phyloP scores from a whole-genome alignment of 1,140 invertebrate genomes.

The Drosophila funebris region DNA sequence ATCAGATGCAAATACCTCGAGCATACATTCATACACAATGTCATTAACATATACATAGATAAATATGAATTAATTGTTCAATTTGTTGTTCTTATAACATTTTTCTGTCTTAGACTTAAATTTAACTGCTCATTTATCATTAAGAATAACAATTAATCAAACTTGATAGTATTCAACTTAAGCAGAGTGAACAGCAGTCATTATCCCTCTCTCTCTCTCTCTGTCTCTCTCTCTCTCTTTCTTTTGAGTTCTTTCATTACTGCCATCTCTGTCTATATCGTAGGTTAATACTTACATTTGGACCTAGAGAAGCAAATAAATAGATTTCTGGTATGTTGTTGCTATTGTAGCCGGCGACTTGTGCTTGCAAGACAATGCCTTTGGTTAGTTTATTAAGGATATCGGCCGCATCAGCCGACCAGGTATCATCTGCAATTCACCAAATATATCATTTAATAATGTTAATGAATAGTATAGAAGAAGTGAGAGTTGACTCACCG shows the following conservation, averaged over 20 bases:
- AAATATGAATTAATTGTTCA: too few relatives aligned
- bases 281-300: slow-evolving; percentile 86
- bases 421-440: slow-evolving; percentile 84
- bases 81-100: too few relatives aligned
- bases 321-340: slow-evolving; percentile 90
- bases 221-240: neutral
- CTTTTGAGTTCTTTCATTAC: neutral
- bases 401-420: slow-evolving; percentile 90
- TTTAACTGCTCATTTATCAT: too few relatives aligned
- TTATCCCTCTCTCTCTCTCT: neutral
- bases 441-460: neutral
- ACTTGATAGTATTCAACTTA: too few relatives aligned
- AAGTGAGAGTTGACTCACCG: slow-evolving; percentile 87
- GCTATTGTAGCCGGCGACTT: slow-evolving; percentile 92
- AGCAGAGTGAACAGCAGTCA: too few relatives aligned
- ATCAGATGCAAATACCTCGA: too few relatives aligned
- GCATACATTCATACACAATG: too few relatives aligned
- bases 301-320: slow-evolving; percentile 89
- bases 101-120: too few relatives aligned
- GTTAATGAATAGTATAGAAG: too few relatives aligned
- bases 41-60: too few relatives aligned
- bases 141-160: too few relatives aligned
- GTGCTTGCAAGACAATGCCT: slow-evolving; percentile 92
- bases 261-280: slow-evolving; percentile 40
- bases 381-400: slow-evolving; percentile 91